Evolutionary conservation across 2,888 invertebrate genomes (phyloP), one percentile per base, ranked within the genome.

Genomic region (Pristionchus entomophagus): DNA sequence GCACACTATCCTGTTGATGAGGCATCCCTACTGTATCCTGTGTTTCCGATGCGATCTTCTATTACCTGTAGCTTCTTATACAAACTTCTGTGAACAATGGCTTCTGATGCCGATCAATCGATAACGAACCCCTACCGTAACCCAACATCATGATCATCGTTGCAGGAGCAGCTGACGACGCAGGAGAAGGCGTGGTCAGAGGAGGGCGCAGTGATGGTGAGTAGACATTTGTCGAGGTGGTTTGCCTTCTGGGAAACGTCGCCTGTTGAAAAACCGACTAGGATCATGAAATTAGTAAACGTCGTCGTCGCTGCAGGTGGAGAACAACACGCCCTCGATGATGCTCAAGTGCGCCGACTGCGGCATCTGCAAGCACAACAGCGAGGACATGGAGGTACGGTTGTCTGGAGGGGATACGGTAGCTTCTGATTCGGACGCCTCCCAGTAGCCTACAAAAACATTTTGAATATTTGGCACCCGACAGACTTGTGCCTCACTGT

Each of bases 271-370:
- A n/a, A n/a, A n/a, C n/a, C n/a, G n/a, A n/a, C n/a, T n/a, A n/a
- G n/a, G n/a, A n/a, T n/a, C n/a, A n/a, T n/a, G n/a, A n/a, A n/a
- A n/a, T n/a, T n/a, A n/a, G n/a, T n/a, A n/a, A n/a, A n/a, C n/a
- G n/a, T n/a, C n/a, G n/a, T n/a, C n/a, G n/a, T n/a, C n/a, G n/a
- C n/a, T n/a, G n/a, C n/a, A n/a, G n/a, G n/a, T n/a, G 80, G 78
- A 78, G 86, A 91, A 91, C 84, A 87, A 90, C 83, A 89, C 89
- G 10, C 91, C 91, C 22, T 19, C 73, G 1, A 91, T 91, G 89
- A 86, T 88, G 29, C 88, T 93, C 86, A 92, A 89, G 49, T 93
- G 93, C 87, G 88, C 90, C 8, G 93, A 93, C 81, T 93, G 93
- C 85, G 89, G 89, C 19, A 87, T 93, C 26, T 80, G 88, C 35